Evolutionary conservation across 37 sponge, comb jelly and placozoan species (phyloP), one percentile per base, ranked within the genome.

Genomic region (Halisarca cf. caerulea): DNA sequence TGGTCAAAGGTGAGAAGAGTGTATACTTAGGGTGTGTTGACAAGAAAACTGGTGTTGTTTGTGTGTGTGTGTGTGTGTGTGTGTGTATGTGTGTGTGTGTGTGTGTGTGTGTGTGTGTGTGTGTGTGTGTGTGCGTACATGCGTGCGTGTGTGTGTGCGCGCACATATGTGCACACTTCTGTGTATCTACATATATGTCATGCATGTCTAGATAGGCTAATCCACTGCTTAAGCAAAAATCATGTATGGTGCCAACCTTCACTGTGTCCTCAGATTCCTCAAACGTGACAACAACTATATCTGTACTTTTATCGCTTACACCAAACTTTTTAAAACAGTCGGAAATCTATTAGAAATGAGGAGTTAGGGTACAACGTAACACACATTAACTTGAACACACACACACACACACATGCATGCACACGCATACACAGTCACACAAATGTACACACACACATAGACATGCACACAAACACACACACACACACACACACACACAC

Each of bases 1-100:
- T 47, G 11, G 51, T 47, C 9, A 47, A 47, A 14, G 51, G 51
- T 14, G 51, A 47, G 51, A 47, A 14, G 51, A 47, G 64, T 27
- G 30, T 27, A 30, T 15, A 62, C 15, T 6, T 30, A 23, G 64
- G 9, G 30, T 30, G 15, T 23, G 64, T 62, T 54, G 17, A 11
- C 17, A 17, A 17, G 17, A 17, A 17, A 54, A 17, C 17, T 20
- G 57, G 25, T 30, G 64, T 62, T 62, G 64, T 62, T 8, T 62
- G 64, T 62, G 64, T 62, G 64, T 62, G 64, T 62, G 64, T 62
- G 64, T 62, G 64, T 62, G 64, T 62, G 64, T 62, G 64, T 62
- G 64, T 62, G 64, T 62, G 64, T 62, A 23, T 62, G 64, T 62
- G 64, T 62, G 64, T 62, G 64, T 62, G 64, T 62, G 64, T 62